Conservation (phyloP, 2,888 invertebrate species). For the Trichopria drosophilae region DNA sequence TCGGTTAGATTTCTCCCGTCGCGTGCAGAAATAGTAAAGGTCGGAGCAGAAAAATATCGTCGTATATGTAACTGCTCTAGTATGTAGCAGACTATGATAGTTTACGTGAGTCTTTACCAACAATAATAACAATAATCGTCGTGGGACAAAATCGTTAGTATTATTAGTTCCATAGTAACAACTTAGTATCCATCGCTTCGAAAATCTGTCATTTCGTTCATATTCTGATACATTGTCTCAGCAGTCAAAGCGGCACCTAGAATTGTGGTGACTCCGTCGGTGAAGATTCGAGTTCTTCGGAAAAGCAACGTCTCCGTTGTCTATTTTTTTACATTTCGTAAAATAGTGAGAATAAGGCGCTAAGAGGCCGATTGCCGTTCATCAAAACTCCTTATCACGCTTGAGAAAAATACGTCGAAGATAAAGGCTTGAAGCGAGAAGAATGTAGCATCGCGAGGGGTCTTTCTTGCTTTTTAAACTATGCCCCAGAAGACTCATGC, state of each 20-base stretch:
- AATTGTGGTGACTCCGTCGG: no score
- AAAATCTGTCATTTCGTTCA: no score
- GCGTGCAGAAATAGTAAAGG: constrained; percentile 36
- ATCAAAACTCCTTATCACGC: neutral
- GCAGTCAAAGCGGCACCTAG: no score
- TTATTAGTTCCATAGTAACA: constrained; percentile 28
- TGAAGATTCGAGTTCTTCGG: no score
- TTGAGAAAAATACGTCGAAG: constrained; percentile 6
- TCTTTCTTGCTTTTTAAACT: no score
- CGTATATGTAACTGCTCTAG: constrained; percentile 42
- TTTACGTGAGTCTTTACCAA: constrained; percentile 46
- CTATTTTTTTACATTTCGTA: no score
- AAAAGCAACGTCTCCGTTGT: no score
- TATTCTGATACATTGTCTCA: no score
- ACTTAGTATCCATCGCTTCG: constrained; percentile 14
- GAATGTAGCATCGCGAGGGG: constrained; percentile 23
- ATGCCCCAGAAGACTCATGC: no score
- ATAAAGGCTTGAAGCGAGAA: constrained; percentile 14
- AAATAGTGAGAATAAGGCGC: constrained; percentile 20
- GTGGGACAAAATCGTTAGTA: constrained; percentile 40
- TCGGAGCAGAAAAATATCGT: constrained; percentile 39
- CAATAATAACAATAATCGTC: constrained; percentile 46
- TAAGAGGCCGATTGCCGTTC: constrained; percentile 16
- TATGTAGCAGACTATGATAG: constrained; percentile 44
- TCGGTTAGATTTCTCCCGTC: constrained; percentile 11